Evolutionary conservation across 2,888 invertebrate species (phyloP).

Genomic region (Tineola bisselliella): DNA sequence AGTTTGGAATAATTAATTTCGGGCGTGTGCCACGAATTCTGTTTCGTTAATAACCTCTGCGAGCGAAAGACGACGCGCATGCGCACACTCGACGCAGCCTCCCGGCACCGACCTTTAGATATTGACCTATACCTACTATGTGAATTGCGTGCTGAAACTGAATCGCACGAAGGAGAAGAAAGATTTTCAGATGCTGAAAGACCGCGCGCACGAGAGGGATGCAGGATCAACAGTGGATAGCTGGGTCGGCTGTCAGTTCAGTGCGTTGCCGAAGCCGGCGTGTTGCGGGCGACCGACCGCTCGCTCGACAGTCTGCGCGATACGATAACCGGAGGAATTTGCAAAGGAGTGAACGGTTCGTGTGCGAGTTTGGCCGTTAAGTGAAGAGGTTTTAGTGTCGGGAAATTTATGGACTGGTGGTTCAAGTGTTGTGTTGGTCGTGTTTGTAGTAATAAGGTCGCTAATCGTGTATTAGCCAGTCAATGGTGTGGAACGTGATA

Average conservation of each 20-base stretch:
- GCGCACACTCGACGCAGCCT: constrained; percentile 51
- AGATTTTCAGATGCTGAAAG: constrained; percentile 23
- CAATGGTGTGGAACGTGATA: constrained; percentile 2
- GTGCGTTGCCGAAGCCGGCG: constrained; percentile 45
- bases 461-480: not conserved
- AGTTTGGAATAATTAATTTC: constrained; percentile 56
- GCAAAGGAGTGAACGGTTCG: not conserved
- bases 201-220: constrained; percentile 32
- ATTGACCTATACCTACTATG: constrained; percentile 67
- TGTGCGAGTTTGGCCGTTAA: not conserved
- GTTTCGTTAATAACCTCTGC: constrained; percentile 33
- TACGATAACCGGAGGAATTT: not conserved
- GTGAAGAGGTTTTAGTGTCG: not conserved
- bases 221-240: constrained; percentile 30
- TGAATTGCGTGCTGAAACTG: constrained; percentile 46
- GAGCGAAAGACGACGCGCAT: constrained; percentile 41
- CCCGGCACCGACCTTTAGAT: constrained; percentile 48
- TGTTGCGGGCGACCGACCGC: constrained; percentile 27
- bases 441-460: not conserved
- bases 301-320: not conserved
- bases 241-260: constrained; percentile 49
- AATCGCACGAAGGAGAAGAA: constrained; percentile 32
- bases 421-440: not conserved
- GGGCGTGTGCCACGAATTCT: constrained; percentile 36
- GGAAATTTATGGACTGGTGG: not conserved